Evolutionary conservation across 2,113 vertebrate genomes (phyloP).

Genomic region (Hylia prasina): DNA sequence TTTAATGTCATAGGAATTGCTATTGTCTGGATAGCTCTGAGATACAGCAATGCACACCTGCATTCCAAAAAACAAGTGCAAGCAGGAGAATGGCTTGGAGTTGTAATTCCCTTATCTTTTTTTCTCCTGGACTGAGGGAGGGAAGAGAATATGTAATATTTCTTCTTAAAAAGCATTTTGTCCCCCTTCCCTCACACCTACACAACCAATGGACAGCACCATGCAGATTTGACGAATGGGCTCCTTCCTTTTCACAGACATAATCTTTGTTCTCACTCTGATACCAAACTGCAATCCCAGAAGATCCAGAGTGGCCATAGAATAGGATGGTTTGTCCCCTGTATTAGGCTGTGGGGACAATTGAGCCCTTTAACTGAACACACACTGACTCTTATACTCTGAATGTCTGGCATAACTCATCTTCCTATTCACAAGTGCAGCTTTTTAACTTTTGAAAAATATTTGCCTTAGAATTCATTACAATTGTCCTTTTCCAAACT

Average conservation of each 20-base stretch:
- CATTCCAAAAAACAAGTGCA: background rate
- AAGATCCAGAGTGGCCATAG: background rate
- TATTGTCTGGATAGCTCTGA: background rate
- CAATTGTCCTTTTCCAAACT: background rate
- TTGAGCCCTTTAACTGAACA: background rate
- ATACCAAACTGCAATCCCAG: background rate
- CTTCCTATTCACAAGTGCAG: background rate
- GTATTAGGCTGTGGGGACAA: background rate
- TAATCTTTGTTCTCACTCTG: background rate
- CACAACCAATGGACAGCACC: background rate
- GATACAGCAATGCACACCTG: background rate
- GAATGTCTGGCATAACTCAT: background rate
- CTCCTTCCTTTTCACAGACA: background rate
- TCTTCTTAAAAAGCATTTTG: background rate
- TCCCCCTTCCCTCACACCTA: background rate
- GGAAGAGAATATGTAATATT: background rate
- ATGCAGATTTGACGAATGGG: background rate
- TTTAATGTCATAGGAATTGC: background rate
- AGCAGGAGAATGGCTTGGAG: background rate
- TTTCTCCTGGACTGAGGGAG: background rate
- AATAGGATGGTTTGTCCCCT: background rate
- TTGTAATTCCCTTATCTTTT: background rate
- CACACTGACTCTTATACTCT: background rate
- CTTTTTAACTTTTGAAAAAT: background rate
- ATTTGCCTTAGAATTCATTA: background rate